phyloP scores from a whole-genome alignment of 2,888 invertebrate genomes.

The Dichetophora obliterata region DNA sequence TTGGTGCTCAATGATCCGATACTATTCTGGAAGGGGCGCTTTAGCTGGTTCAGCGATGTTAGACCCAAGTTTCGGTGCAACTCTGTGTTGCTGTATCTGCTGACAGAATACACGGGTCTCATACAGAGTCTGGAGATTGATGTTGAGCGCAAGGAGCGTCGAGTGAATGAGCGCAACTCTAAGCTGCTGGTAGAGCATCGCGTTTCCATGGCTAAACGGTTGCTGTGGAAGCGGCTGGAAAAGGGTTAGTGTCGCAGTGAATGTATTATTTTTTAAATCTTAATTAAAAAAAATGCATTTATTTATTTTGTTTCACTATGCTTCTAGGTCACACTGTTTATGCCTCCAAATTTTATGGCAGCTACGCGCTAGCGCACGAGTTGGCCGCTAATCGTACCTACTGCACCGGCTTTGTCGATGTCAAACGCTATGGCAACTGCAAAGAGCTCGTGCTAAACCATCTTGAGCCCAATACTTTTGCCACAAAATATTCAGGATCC shows the following conservation, averaged over 20 bases:
- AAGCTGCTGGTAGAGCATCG: slow-evolving; percentile 53
- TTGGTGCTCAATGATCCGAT: slow-evolving; percentile 57
- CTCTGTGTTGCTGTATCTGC: slow-evolving; percentile 52
- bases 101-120: slow-evolving; percentile 54
- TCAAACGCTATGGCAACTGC: slow-evolving; percentile 57
- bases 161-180: slow-evolving; percentile 49
- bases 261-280: too few species aligned
- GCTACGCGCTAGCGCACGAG: slow-evolving; percentile 55
- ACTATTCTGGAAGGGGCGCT: slow-evolving; percentile 53
- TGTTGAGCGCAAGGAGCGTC: slow-evolving; percentile 42
- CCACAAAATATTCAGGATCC: slow-evolving; percentile 52
- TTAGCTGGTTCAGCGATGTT: slow-evolving; percentile 51
- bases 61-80: slow-evolving; percentile 52
- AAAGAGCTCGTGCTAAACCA: slow-evolving; percentile 53
- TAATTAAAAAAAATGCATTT: too few species aligned
- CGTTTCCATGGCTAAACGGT: slow-evolving; percentile 46
- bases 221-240: slow-evolving; percentile 48
- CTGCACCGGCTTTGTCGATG: slow-evolving; percentile 56
- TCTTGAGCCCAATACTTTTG: slow-evolving; percentile 49
- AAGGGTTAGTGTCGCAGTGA: slow-evolving; percentile 41
- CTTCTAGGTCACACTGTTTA: slow-evolving; percentile 54
- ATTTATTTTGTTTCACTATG: neutral
- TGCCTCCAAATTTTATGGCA: slow-evolving; percentile 57
- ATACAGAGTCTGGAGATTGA: slow-evolving; percentile 52
- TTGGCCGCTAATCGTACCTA: slow-evolving; percentile 52